Percentiles rank a stretch among this genome's conserved stretches.
phyloP scores from a whole-genome alignment of 1,140 invertebrate genomes.

The Centruroides sculpturatus region DNA sequence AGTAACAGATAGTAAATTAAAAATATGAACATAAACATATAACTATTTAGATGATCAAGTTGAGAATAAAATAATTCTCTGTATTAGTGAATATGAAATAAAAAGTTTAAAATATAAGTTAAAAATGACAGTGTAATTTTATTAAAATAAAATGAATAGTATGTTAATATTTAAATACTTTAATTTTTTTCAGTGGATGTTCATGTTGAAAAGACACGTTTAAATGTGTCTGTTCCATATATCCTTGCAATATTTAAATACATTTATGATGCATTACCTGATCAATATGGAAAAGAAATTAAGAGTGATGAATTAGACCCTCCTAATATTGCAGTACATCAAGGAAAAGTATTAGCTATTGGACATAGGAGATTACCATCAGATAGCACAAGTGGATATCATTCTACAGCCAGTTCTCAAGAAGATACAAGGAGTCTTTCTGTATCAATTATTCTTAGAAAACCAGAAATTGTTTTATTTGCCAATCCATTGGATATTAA shows the following conservation, averaged over 20 bases:
- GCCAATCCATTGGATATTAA: slow-evolving; percentile 48
- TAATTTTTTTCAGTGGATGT: slow-evolving; percentile 40
- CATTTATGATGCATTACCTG: slow-evolving; percentile 47
- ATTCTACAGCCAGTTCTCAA: slow-evolving; percentile 32
- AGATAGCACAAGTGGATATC: slow-evolving; percentile 43
- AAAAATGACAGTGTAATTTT: too few species aligned
- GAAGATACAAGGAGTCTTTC: slow-evolving; percentile 37
- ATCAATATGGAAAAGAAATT: not conserved
- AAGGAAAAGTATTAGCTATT: not conserved
- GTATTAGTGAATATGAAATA: too few species aligned
- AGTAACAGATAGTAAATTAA: too few species aligned
- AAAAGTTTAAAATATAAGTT: too few species aligned
- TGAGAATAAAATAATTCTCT: too few species aligned
- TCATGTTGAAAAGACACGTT: slow-evolving; percentile 49
- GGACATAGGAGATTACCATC: slow-evolving; percentile 21
- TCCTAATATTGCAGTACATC: too few species aligned
- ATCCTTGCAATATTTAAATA: slow-evolving; percentile 48
- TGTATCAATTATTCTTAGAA: slow-evolving; percentile 51
- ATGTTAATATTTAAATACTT: not conserved
- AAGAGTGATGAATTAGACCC: too few species aligned
- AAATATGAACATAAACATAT: too few species aligned
- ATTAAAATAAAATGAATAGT: too few species aligned
- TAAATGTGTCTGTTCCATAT: slow-evolving; percentile 59
- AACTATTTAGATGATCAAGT: too few species aligned
- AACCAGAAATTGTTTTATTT: slow-evolving; percentile 63